Evolutionary conservation across 2,113 vertebrate genomes (phyloP), one percentile per base, ranked within the genome.

Genomic region (Galeopterus variegatus): DNA sequence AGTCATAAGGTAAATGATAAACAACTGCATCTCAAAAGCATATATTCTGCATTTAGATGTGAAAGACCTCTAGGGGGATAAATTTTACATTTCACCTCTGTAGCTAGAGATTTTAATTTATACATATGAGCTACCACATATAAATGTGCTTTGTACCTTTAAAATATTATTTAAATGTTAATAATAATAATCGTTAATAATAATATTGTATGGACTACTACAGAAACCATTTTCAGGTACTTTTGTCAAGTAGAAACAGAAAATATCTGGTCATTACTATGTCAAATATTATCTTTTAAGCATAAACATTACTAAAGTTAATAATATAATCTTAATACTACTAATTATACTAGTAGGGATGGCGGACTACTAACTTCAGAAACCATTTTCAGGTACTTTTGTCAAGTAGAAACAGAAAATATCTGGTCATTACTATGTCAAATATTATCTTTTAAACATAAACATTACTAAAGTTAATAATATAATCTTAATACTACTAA

Each of bases 81-180:
- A 65, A 69, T 67, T 10, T 77, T 36, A 87, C 52, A 56, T 88
- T 69, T 77, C 11, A 48, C 10, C n/a, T 77, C 7, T 24, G 23
- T 0, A 82, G 54, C 23, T 33, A 82, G 62, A 77, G 26, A 86
- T 93, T 41, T 88, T 67, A 69, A 9, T 23, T 65, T n/a, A 26
- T 70, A 69, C n/a, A 41, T 6, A 80, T 58, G 75, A 83, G 28
- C 67, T 24, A 24, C 21, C 33, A 82, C 6, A 15, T 77, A 19
- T 18, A 72, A 93, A 77, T 31, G 3, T 67, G 18, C 9, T 73
- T 54, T 77, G 26, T 62, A 79, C 41, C 52, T 45, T 79, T 56
- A 52, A 96, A 62, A 75, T 77, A 67, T 75, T 73, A 67, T 58
- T 95, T 72, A 86, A 45, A 31, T 90, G 93, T 80, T 69, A 73